These are phyloP conservation scores for Panulirus ornatus DNA, from an alignment of 1,140 invertebrate genomes.

Conservation along the genomic window DNA sequence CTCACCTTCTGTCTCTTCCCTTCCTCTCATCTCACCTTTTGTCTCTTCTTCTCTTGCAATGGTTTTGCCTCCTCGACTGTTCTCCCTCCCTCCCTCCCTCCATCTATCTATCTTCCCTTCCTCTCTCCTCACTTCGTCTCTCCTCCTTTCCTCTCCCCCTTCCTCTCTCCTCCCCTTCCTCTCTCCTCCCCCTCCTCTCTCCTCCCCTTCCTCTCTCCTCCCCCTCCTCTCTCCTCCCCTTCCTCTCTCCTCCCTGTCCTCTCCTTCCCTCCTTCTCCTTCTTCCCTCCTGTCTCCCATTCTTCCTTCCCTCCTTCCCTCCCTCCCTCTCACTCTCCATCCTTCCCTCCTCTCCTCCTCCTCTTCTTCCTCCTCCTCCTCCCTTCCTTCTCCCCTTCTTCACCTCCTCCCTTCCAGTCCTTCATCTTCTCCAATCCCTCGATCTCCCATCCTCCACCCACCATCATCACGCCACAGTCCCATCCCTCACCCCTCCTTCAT, in stretches of 20 bases:
- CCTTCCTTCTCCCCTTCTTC: neutral
- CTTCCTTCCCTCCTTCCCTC: neutral
- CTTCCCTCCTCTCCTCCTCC: neutral
- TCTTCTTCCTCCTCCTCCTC: neutral
- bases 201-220: neutral
- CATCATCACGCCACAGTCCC: neutral
- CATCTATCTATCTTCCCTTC: neutral
- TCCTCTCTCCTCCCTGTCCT: neutral
- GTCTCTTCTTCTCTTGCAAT: neutral
- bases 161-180: neutral
- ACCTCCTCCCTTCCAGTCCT: neutral
- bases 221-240: neutral
- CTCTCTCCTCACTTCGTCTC: neutral
- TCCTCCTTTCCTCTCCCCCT: neutral
- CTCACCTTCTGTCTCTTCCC: no score
- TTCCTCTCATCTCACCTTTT: no score
- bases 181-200: neutral
- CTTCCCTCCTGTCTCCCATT: neutral
- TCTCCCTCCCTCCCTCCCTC: neutral
- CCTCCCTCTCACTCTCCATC: neutral
- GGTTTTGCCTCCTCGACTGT: neutral
- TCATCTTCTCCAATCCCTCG: neutral
- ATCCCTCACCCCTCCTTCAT: neutral
- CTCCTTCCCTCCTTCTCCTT: neutral
- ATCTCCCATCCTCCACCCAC: neutral